Conservation (phyloP, 2,888 invertebrate genomes). For the Pollenia angustigena region DNA sequence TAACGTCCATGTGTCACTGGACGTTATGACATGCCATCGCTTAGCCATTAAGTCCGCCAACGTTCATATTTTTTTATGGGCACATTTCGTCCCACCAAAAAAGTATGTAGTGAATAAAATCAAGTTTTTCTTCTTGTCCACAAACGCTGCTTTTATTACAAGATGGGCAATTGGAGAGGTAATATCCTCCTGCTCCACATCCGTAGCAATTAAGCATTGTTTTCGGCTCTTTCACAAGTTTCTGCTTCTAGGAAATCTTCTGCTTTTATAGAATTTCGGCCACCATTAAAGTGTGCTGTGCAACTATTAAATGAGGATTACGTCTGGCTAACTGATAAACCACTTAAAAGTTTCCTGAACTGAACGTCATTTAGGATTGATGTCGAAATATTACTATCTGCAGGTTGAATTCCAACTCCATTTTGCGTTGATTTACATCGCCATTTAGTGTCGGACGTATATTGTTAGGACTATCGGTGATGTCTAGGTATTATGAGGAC, state of each 20-base stretch:
- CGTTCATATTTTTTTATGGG: constrained; percentile 2
- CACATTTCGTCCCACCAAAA: constrained; percentile 23
- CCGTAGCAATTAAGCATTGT: constrained; percentile 32
- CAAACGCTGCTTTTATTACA: constrained; percentile 12
- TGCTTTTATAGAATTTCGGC: constrained; percentile 3
- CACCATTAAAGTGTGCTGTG: constrained; percentile 49
- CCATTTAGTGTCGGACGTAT: too few relatives aligned
- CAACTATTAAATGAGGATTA: constrained; percentile 7
- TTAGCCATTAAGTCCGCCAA: constrained; percentile 9
- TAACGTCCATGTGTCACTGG: too few relatives aligned
- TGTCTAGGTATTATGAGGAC: too few relatives aligned
- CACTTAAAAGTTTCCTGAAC: constrained; percentile 27
- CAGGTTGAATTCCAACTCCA: too few relatives aligned
- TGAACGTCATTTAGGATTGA: too few relatives aligned
- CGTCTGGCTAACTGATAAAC: constrained; percentile 7
- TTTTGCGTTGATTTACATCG: too few relatives aligned
- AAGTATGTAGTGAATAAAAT: constrained; percentile 32
- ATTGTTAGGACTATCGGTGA: too few relatives aligned
- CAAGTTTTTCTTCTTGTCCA: constrained; percentile 10
- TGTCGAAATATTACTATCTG: too few relatives aligned
- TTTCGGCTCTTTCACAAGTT: constrained; percentile 5
- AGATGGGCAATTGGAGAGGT: constrained; percentile 38
- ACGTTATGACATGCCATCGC: constrained; percentile 67
- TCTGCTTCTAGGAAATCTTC: constrained; percentile 42
- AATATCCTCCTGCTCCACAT: constrained; percentile 35